Conservation (phyloP, 2,113 vertebrate genomes). For the Phoenicopterus ruber region DNA sequence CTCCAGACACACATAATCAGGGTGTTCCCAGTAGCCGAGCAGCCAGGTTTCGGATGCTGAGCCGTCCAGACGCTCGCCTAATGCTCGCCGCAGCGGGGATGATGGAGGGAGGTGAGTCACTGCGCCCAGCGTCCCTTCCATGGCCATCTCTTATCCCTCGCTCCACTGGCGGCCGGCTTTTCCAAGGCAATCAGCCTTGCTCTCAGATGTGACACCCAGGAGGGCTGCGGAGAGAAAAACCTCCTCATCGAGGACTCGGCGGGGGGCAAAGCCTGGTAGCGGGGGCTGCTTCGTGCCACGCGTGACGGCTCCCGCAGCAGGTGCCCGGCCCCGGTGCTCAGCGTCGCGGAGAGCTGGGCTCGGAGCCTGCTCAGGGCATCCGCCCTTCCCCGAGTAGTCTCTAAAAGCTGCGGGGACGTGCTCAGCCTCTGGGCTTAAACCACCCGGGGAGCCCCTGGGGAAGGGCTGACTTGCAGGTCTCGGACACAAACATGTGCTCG, state of each 20-base stretch:
- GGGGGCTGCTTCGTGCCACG: neutral
- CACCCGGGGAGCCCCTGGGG: neutral
- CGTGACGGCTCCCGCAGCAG: neutral
- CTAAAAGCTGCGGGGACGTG: neutral
- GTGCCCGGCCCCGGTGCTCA: neutral
- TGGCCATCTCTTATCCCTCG: neutral
- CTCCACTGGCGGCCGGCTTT: neutral
- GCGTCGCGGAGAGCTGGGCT: neutral
- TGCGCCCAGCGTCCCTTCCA: neutral
- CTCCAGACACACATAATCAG: neutral
- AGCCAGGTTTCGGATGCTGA: neutral
- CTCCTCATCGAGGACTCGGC: neutral
- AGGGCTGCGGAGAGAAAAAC: neutral
- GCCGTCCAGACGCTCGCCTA: neutral
- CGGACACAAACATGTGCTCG: neutral
- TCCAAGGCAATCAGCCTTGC: constrained; percentile 1
- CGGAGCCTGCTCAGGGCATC: neutral
- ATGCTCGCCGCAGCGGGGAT: rapidly evolving
- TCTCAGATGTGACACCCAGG: neutral
- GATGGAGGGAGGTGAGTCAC: neutral
- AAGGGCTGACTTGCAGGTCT: neutral
- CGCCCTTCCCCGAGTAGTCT: neutral
- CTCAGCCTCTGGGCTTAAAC: neutral
- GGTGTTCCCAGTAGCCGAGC: neutral
- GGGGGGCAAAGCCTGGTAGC: neutral